Base-by-base conservation (phyloP, 2,797 vertebrate genomes). In the Schizothorax lantsangensis region DNA sequence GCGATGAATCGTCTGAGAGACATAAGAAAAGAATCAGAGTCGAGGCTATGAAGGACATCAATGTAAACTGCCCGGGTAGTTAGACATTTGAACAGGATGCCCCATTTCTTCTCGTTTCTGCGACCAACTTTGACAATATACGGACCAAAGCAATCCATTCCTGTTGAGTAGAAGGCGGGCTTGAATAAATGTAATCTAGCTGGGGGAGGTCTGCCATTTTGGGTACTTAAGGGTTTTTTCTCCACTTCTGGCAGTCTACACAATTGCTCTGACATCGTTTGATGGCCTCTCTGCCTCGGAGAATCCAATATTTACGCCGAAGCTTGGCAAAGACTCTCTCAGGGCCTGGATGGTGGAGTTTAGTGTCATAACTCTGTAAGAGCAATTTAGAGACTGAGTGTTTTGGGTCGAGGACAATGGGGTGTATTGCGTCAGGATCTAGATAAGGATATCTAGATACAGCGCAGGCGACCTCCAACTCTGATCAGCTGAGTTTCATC, bases 41-140 rank as follows among this genome's bases (percentile, higher is more conserved):
- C 71, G 3, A 82, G 66, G 21, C 12, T 71, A 2, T 26, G 26
- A 1, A 89, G 64, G 1, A 83, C 0, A 3, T 84, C 75, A 5
- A 84, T 8, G 19, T 87, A 62, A 6, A 84, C 72, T 7, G 33
- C 7, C 8, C 19, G 1, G 1, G 10, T 71, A 2, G 79, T 85
- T 7, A 87, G 11, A n/a, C 83, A 85, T 30, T 87, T 87, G 36
- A 78, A 87, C 5, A 84, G 11, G 21, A 89, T 84, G 9, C 72
- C 72, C 79, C 79, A 87, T 17, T 73, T 36, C 5, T 89, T 89
- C 11, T 85, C 45, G 3, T 26, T 75, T 5, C 71, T 12, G 0
- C 43, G 10, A 14, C 75, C 49, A 1, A 71, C 19, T 38, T 85
- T 85, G 6, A 72, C 36, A 7, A 43, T 14, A 12, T 45, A 71